Conservation (phyloP, 2,113 vertebrate species). For the Festucalex cinctus region DNA sequence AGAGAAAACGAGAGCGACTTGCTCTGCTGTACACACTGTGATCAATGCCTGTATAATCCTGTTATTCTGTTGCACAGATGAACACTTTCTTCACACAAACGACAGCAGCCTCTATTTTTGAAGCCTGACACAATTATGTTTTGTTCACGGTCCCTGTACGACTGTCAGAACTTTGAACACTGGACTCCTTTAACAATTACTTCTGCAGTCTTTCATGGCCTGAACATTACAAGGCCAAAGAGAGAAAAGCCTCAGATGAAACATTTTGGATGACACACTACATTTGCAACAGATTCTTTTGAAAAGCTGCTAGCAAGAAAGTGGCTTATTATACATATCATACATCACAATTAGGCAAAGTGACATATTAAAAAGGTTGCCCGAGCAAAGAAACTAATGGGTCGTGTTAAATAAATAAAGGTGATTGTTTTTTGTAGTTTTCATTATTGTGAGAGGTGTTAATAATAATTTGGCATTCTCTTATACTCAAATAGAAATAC, state of each 20-base stretch:
- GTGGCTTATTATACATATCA: neutral
- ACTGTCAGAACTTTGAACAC: neutral
- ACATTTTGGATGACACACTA: neutral
- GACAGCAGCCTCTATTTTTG: constrained; percentile 5
- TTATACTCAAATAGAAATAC: too few species aligned
- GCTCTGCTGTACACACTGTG: constrained; percentile 21
- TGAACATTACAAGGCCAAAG: neutral
- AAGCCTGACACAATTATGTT: constrained; percentile 9
- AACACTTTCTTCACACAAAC: constrained; percentile 10
- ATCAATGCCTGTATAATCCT: constrained; percentile 46
- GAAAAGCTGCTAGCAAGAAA: neutral
- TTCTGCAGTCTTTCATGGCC: neutral
- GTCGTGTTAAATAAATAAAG: too few species aligned
- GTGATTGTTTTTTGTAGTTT: neutral
- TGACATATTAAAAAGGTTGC: too few species aligned
- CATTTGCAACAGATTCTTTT: neutral
- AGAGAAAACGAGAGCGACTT: constrained; percentile 31
- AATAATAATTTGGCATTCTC: neutral
- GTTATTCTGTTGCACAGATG: constrained; percentile 42
- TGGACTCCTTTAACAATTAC: neutral
- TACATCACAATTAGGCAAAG: too few species aligned
- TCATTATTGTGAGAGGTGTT: neutral
- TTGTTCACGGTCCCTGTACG: neutral
- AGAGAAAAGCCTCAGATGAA: neutral
- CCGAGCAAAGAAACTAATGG: too few species aligned